Evolutionary conservation across 2,113 vertebrate species (phyloP).

Genomic region (Struthio camelus): DNA sequence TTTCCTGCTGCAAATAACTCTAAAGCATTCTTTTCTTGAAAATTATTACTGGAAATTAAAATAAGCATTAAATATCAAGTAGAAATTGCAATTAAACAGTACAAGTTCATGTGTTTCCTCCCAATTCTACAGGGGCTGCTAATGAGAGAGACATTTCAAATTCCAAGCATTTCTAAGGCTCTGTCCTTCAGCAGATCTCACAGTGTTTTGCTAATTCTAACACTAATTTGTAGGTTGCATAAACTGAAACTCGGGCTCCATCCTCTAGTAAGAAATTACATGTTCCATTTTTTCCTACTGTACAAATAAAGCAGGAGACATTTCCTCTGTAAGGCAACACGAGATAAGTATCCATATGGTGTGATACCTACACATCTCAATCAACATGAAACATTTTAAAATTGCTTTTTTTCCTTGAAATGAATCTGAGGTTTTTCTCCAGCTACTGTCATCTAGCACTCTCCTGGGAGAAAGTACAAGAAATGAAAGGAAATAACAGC

Average conservation of each 20-base stretch:
- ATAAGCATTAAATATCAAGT: neutral
- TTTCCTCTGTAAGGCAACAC: neutral
- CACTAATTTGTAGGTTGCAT: neutral
- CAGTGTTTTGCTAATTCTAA: neutral
- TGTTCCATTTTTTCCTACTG: neutral
- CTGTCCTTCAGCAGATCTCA: accelerated
- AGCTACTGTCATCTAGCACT: neutral
- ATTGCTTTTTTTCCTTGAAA: too few species aligned
- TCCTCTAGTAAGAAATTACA: neutral
- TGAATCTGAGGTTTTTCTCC: neutral
- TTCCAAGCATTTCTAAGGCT: neutral
- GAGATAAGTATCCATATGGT: neutral
- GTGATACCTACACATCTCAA: neutral
- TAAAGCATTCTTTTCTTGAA: neutral
- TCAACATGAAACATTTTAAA: neutral
- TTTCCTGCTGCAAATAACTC: neutral
- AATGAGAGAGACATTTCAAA: neutral
- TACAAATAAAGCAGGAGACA: neutral
- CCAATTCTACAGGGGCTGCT: neutral
- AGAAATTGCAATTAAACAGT: neutral
- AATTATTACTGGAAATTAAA: too few species aligned
- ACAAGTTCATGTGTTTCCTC: neutral
- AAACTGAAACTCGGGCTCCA: neutral
- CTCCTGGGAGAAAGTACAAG: neutral
- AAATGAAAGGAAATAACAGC: neutral